Conservation (phyloP, 2,113 vertebrate genomes). For the Buteo buteo region DNA sequence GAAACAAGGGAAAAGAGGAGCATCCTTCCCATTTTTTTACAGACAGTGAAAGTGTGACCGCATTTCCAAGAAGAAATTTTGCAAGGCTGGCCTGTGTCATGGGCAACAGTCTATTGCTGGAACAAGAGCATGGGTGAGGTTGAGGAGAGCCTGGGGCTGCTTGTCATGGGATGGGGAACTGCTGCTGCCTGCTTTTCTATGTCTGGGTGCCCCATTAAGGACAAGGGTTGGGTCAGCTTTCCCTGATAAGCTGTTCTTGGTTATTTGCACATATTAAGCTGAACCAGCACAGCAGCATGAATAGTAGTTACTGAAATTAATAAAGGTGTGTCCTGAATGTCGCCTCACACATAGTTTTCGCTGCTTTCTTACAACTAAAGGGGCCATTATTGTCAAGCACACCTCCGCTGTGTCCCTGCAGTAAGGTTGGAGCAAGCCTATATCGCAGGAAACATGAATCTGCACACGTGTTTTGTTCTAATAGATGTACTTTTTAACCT, state of each 20-base stretch:
- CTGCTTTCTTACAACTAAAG: background rate
- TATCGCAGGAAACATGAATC: background rate
- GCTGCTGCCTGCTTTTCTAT: background rate
- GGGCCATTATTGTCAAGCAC: background rate
- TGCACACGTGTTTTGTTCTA: slow-evolving; percentile 10
- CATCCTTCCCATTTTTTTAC: background rate
- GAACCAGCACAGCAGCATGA: background rate
- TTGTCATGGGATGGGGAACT: background rate
- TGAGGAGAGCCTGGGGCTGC: background rate
- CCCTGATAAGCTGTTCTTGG: background rate
- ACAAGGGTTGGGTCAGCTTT: background rate
- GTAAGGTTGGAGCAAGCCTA: background rate
- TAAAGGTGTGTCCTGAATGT: background rate
- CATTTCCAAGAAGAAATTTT: background rate
- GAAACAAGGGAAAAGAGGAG: background rate
- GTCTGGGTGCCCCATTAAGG: background rate
- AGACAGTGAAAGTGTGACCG: background rate
- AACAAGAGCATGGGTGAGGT: background rate
- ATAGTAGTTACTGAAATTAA: background rate
- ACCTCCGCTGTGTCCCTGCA: background rate
- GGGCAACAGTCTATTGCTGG: background rate
- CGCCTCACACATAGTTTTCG: background rate
- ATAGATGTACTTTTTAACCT: slow-evolving; percentile 8
- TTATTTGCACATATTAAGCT: background rate
- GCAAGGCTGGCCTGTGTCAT: background rate